Evolutionary conservation across 1,140 invertebrate genomes (phyloP).

Genomic region (Listronotus oregonensis): DNA sequence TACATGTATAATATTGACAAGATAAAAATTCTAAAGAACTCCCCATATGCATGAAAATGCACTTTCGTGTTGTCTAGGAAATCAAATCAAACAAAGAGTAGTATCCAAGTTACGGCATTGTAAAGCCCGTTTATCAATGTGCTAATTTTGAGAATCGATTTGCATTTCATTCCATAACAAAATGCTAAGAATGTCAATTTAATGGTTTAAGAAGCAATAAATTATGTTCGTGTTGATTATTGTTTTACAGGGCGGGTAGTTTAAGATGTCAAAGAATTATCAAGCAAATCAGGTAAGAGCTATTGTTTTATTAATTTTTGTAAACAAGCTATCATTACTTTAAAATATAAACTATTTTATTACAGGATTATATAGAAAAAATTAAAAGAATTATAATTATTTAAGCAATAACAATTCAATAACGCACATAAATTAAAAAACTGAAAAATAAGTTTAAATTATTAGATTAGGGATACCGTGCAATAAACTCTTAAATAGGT

Average conservation of each 20-base stretch:
- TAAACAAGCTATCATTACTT: too few species aligned
- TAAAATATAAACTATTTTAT: too few species aligned
- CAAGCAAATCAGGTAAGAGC: slow-evolving; percentile 25
- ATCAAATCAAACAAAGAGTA: slow-evolving; percentile 28
- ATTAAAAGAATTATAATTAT: too few species aligned
- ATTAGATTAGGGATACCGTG: too few species aligned
- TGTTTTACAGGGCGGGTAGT: neutral
- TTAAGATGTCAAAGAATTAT: slow-evolving; percentile 30
- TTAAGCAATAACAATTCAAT: too few species aligned
- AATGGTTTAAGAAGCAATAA: neutral
- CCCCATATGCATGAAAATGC: slow-evolving; percentile 6
- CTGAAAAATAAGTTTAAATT: too few species aligned
- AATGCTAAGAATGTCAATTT: too few species aligned
- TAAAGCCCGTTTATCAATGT: slow-evolving; percentile 11
- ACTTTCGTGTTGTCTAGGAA: slow-evolving; percentile 27
- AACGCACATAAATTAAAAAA: too few species aligned
- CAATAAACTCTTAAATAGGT: too few species aligned
- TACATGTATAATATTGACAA: neutral
- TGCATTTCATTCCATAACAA: slow-evolving; percentile 1
- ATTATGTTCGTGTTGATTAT: neutral
- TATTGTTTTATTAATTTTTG: too few species aligned
- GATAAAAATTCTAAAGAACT: neutral
- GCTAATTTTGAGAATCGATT: slow-evolving; percentile 20
- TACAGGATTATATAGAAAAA: too few species aligned
- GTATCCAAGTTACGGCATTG: slow-evolving; percentile 16